Conservation (phyloP, 2,888 invertebrate species). For the Lasioglossum malachurum region DNA sequence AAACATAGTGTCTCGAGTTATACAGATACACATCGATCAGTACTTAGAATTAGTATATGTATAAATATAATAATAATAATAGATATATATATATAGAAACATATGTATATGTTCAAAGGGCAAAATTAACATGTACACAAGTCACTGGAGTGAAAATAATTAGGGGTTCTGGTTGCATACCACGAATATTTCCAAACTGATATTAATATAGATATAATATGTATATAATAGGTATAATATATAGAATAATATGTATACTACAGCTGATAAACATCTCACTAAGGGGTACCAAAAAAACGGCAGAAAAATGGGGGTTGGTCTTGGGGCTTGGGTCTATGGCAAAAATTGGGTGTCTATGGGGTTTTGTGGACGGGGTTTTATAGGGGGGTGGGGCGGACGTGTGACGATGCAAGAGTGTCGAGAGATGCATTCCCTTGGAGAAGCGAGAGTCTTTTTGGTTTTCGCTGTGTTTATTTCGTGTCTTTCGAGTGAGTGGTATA, state of each 20-base stretch:
- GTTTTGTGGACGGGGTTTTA: conserved; percentile 44
- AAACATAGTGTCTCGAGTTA: conserved; percentile 33
- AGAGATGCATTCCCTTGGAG: conserved; percentile 65
- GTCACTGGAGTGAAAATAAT: conserved; percentile 77
- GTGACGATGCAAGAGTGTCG: conserved; percentile 70
- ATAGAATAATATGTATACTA: conserved; percentile 72
- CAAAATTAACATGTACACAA: conserved; percentile 80
- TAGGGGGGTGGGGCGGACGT: conserved; percentile 39
- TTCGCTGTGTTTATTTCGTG: conserved; percentile 52
- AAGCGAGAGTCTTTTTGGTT: conserved; percentile 51
- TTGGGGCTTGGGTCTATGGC: background rate
- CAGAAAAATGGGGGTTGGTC: conserved; percentile 4
- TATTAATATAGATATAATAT: conserved; percentile 42
- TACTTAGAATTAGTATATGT: conserved; percentile 9
- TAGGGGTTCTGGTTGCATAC: conserved; percentile 80
- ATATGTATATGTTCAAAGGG: conserved; percentile 19
- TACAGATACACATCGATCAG: conserved; percentile 16
- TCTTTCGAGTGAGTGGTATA: conserved; percentile 57
- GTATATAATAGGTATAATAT: background rate
- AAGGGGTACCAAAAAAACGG: conserved; percentile 70
- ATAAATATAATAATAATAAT: background rate
- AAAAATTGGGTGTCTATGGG: background rate
- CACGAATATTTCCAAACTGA: conserved; percentile 79
- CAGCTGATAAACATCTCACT: conserved; percentile 83
- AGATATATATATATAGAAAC: background rate